Evolutionary conservation across 2,113 vertebrate species (phyloP).

Genomic region (Apodemus sylvaticus): DNA sequence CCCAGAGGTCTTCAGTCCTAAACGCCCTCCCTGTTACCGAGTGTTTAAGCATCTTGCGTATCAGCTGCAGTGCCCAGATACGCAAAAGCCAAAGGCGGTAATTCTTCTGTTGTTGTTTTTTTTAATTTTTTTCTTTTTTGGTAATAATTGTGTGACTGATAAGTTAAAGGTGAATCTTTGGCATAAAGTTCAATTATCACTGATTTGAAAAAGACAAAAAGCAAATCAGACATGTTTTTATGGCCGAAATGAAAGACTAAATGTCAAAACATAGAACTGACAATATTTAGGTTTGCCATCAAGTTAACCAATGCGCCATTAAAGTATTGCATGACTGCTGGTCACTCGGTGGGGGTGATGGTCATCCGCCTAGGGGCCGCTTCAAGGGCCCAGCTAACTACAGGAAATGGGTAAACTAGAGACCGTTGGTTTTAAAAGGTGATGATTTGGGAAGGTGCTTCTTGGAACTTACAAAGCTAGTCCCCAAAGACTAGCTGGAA

Average conservation of each 20-base stretch:
- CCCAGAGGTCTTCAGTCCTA: too few relatives aligned
- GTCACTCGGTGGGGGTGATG: not conserved
- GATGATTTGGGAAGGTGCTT: not conserved
- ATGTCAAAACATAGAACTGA: not conserved
- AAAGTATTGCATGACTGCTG: not conserved
- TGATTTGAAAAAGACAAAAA: not conserved
- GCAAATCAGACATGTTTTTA: not conserved
- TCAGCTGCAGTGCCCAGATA: not conserved
- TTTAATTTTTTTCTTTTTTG: conserved; percentile 1
- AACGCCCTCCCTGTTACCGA: not conserved
- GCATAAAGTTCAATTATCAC: not conserved
- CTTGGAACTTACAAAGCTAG: not conserved
- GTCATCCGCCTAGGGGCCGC: not conserved
- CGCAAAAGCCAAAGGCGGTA: not conserved
- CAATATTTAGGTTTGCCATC: not conserved
- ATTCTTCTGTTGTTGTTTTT: not conserved
- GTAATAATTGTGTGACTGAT: not conserved
- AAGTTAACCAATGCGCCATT: not conserved
- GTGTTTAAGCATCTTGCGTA: not conserved
- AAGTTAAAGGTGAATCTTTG: conserved; percentile 36
- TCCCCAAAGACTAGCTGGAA: conserved; percentile 15
- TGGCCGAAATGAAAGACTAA: not conserved
- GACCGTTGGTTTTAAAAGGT: not conserved
- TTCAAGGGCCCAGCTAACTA: not conserved
- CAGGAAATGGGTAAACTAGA: not conserved